These are phyloP conservation scores for Rhynchotus rufescens DNA, from an alignment of 2,797 vertebrate genomes.

Conservation along the genomic window DNA sequence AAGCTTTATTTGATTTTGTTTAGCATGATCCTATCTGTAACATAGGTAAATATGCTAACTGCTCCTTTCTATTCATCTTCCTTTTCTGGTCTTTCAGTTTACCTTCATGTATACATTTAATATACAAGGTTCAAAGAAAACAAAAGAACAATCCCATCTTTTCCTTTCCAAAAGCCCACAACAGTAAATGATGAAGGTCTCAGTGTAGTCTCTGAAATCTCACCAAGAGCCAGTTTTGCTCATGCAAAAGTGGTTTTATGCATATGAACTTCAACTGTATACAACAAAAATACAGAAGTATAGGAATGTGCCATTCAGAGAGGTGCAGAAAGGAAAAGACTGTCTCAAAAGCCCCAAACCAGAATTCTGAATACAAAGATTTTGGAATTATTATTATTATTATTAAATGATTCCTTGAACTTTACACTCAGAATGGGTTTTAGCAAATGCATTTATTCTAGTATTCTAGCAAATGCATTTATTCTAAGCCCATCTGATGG, in stretches of 20 bases:
- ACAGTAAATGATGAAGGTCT: slow-evolving; percentile 33
- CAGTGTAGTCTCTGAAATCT: slow-evolving; percentile 22
- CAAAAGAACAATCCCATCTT: slow-evolving; percentile 52
- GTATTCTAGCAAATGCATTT: neutral
- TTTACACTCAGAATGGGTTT: neutral
- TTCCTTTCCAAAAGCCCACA: slow-evolving; percentile 56
- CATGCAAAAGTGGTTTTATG: slow-evolving; percentile 14
- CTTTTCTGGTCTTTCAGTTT: slow-evolving; percentile 45
- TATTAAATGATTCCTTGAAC: neutral
- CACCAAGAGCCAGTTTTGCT: slow-evolving; percentile 13
- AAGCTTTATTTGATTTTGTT: slow-evolving; percentile 67
- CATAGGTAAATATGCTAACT: slow-evolving; percentile 39
- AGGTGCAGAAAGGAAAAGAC: neutral
- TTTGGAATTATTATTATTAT: neutral
- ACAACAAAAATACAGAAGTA: neutral
- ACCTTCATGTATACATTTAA: slow-evolving; percentile 31
- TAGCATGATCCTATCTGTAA: slow-evolving; percentile 56
- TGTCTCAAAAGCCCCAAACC: neutral
- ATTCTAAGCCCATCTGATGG: no score
- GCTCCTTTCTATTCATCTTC: slow-evolving; percentile 56
- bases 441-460: neutral
- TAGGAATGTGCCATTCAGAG: neutral
- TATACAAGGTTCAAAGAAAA: slow-evolving; percentile 57
- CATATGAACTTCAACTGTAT: slow-evolving; percentile 6
- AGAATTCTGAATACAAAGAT: neutral